A percentile compares a stretch with the other conserved stretches of the same genome.
Conservation (phyloP, 2,888 invertebrate species). For the Torymus texanus region DNA sequence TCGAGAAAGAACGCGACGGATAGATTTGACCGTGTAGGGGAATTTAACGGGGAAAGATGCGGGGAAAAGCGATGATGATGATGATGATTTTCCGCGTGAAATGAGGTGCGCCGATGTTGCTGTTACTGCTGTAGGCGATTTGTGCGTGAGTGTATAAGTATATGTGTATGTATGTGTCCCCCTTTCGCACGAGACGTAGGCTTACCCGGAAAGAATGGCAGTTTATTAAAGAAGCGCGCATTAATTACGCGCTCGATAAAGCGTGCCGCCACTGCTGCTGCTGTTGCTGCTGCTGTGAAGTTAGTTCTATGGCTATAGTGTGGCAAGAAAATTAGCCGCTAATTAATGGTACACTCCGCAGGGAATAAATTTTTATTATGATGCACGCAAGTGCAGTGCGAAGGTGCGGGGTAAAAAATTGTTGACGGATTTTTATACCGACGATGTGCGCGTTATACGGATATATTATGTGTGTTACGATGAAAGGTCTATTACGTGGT, state of each 20-base stretch:
- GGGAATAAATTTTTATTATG: slow-evolving; percentile 54
- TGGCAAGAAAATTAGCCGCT: slow-evolving; percentile 48
- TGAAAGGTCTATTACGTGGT: no score
- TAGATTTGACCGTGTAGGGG: slow-evolving; percentile 33
- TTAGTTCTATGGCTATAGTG: not conserved
- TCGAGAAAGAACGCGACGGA: not conserved
- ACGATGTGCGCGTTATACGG: no score
- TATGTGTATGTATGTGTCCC: not conserved
- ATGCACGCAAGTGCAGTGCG: not conserved
- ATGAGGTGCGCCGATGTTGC: no score
- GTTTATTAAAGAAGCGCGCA: slow-evolving; percentile 54
- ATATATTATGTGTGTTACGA: no score
- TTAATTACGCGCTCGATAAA: slow-evolving; percentile 58
- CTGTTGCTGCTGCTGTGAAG: not conserved
- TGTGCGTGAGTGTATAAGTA: no score
- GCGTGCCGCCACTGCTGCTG: slow-evolving; percentile 17
- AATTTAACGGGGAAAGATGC: not conserved
- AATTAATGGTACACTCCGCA: slow-evolving; percentile 54
- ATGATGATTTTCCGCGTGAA: slow-evolving; percentile 54
- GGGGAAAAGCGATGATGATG: slow-evolving; percentile 26
- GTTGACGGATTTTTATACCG: no score
- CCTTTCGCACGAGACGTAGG: slow-evolving; percentile 36
- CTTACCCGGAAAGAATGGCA: slow-evolving; percentile 55
- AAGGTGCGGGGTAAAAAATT: not conserved
- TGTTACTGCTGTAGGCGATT: not conserved